Evolutionary conservation across 2,113 vertebrate species (phyloP).

Genomic region (Pycnonotus jocosus): DNA sequence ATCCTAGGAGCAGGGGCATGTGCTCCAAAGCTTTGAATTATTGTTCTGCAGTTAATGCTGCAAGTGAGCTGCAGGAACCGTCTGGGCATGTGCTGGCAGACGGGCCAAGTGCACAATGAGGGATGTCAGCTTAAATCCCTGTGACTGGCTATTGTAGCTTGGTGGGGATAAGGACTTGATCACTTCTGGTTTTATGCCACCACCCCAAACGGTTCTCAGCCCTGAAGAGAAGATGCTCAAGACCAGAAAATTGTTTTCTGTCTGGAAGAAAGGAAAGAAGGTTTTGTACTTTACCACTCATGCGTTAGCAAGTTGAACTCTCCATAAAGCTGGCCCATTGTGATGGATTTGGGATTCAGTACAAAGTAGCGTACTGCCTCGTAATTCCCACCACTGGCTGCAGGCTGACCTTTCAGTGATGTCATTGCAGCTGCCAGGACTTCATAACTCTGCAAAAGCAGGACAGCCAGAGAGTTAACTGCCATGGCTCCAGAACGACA

Average conservation of each 20-base stretch:
- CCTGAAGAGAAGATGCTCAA: not conserved
- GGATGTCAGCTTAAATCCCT: constrained; percentile 32
- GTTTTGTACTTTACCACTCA: constrained; percentile 82
- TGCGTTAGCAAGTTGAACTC: constrained; percentile 91
- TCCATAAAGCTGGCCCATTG: constrained; percentile 93
- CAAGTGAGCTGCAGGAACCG: constrained; percentile 19
- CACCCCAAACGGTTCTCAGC: not conserved
- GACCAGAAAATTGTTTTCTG: not conserved
- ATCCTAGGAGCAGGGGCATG: constrained; percentile 8
- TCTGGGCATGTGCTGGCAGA: constrained; percentile 52
- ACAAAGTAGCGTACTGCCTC: constrained; percentile 80
- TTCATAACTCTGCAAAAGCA: constrained; percentile 82
- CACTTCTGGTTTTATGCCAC: constrained; percentile 25
- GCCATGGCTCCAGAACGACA: not conserved
- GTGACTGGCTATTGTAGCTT: constrained; percentile 13
- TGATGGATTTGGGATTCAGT: constrained; percentile 94
- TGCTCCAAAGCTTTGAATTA: constrained; percentile 27
- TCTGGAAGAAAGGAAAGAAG: constrained; percentile 1
- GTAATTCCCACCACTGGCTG: constrained; percentile 83
- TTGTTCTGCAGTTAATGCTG: constrained; percentile 16
- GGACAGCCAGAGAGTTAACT: not conserved
- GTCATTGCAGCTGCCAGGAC: constrained; percentile 85
- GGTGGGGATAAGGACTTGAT: constrained; percentile 19
- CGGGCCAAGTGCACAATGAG: not conserved
- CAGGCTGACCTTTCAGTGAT: constrained; percentile 81